Percentiles rank a stretch among this genome's conserved stretches.
Evolutionary conservation across 1,140 invertebrate species (phyloP).

Genomic region (Bicyclus anynana): DNA sequence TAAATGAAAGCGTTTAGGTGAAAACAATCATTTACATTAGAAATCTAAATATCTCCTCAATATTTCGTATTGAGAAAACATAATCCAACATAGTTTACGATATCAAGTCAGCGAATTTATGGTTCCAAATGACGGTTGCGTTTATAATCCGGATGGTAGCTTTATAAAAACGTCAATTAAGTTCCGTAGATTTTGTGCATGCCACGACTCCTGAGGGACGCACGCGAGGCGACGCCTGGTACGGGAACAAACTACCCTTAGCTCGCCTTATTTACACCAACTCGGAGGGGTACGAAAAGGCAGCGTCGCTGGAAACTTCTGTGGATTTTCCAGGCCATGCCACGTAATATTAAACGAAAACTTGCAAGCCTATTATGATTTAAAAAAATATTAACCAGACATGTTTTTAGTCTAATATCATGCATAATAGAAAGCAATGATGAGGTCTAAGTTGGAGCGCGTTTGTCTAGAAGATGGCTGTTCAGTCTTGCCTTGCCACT

Average conservation of each 20-base stretch:
- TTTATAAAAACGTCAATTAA: conserved; percentile 18
- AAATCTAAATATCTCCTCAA: too few relatives aligned
- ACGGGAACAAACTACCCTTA: conserved; percentile 33
- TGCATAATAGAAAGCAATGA: too few relatives aligned
- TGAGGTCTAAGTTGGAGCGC: too few relatives aligned
- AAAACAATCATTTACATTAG: too few relatives aligned
- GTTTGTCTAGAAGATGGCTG: too few relatives aligned
- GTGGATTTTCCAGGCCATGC: not conserved
- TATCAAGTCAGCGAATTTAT: not conserved
- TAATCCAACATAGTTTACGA: too few relatives aligned
- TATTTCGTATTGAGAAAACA: not conserved
- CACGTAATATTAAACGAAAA: too few relatives aligned
- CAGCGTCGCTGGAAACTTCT: not conserved
- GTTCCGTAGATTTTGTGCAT: conserved; percentile 1
- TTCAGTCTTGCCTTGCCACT: too few relatives aligned
- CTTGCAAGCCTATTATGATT: too few relatives aligned
- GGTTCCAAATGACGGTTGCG: not conserved
- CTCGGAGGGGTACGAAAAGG: not conserved
- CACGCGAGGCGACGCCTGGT: conserved; percentile 33
- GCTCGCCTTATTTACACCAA: not conserved
- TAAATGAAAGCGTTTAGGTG: too few relatives aligned
- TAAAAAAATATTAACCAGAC: too few relatives aligned
- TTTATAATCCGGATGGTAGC: not conserved
- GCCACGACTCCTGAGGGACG: conserved; percentile 6
- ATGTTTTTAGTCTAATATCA: too few relatives aligned